Evolutionary conservation across 2,888 invertebrate genomes (phyloP), one percentile per base, ranked within the genome.

Genomic region (Macaria liturata): DNA sequence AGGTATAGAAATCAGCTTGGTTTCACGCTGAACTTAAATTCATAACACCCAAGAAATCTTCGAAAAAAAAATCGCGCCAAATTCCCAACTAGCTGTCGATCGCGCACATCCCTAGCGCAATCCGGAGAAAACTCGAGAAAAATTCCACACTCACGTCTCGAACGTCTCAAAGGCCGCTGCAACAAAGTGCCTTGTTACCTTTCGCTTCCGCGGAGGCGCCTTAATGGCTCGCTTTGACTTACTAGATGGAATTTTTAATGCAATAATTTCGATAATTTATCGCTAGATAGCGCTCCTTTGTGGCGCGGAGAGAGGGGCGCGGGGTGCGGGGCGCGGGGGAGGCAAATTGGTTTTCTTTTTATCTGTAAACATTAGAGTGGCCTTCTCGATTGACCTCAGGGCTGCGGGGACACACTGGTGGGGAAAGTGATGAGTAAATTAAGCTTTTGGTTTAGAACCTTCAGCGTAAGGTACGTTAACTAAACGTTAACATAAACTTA

Each of bases 171-270:
- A 63, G 65, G 59, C 66, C 66, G 57, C 50, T 57, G 63, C 61
- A 68, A 66, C 68, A 68, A 67, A 65, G 69, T 45, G 66, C 66
- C 73, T 78, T 84, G 72, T 66, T 74, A 50, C 84, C 65, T 83
- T 83, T 71, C 67, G 57, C 61, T 58, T 54, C 63, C 72, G 73
- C 67, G 71, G 78, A 37, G 34, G 81, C 73, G 78, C 81, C 79
- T 79, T 93, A 92, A 91, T 87, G 87, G 88, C 88, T 88, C 92
- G 91, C 94, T 94, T 94, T 94, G 94, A 94, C 93, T 94, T 92
- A 93, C 93, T 92, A 94, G 94, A 94, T 94, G 94, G 94, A 94
- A 94, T 94, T 94, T 94, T 94, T 94, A 94, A 94, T 94, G 94
- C 94, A 94, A 94, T 94, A 94, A 94, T 94, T 94, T 93, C 94